Percentiles rank a stretch among this genome's conserved stretches.
Evolutionary conservation across 2,888 invertebrate genomes (phyloP).

Genomic region (Ophion ellenae): DNA sequence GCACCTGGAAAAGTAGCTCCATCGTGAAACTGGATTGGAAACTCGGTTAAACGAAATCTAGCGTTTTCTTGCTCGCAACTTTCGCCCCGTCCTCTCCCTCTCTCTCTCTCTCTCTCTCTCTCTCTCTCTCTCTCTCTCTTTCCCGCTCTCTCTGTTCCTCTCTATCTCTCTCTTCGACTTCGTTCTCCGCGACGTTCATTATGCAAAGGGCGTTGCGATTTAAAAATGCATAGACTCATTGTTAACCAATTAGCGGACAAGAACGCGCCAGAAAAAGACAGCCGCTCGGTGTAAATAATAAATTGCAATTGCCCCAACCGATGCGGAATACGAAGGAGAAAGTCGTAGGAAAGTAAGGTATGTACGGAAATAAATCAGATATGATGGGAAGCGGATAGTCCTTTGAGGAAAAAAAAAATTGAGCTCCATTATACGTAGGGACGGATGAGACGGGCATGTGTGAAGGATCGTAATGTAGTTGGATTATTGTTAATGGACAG

Average conservation of each 20-base stretch:
- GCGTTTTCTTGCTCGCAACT: background rate
- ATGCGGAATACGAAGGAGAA: background rate
- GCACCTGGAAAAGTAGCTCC: conserved; percentile 44
- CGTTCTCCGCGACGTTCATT: conserved; percentile 28
- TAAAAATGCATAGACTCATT: conserved; percentile 53
- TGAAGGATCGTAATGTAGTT: conserved; percentile 35
- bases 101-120: background rate
- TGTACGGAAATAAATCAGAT: background rate
- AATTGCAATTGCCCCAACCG: background rate
- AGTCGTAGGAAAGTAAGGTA: background rate
- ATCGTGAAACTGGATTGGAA: conserved; percentile 37
- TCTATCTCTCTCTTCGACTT: background rate
- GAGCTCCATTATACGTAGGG: no score
- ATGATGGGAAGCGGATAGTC: background rate
- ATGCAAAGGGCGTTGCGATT: conserved; percentile 44
- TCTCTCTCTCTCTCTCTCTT: background rate
- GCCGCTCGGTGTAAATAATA: background rate
- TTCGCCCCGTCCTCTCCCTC: background rate
- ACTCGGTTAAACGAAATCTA: conserved; percentile 33
- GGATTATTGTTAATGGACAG: conserved; percentile 59
- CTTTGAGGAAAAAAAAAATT: background rate
- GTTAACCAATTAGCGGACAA: conserved; percentile 44
- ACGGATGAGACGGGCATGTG: background rate
- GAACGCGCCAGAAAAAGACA: conserved; percentile 11
- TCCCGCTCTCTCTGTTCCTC: background rate